Percentiles rank a stretch among this genome's conserved stretches.
phyloP scores from a whole-genome alignment of 2,888 invertebrate genomes.

The Pantelozetes paolii region DNA sequence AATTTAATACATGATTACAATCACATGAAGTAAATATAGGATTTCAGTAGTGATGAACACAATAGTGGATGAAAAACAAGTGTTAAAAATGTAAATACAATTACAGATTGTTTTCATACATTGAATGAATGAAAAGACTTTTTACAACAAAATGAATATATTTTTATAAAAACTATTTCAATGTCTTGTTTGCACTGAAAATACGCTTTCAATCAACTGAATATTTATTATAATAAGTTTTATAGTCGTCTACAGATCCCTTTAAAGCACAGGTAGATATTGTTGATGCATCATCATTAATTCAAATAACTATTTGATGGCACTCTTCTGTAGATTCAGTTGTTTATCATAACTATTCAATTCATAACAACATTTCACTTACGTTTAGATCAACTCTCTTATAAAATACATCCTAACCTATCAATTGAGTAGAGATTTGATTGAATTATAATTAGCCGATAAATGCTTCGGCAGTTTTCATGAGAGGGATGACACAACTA shows the following conservation, averaged over 20 bases:
- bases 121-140: neutral
- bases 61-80: no score
- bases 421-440: neutral
- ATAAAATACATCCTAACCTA: neutral
- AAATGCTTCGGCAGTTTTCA: neutral
- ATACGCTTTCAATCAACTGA: neutral
- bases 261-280: neutral
- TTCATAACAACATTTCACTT: neutral
- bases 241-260: neutral
- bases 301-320: constrained; percentile 13
- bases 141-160: neutral
- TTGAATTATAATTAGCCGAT: neutral
- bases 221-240: neutral
- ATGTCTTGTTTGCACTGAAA: neutral
- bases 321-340: neutral
- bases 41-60: no score
- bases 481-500: neutral
- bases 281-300: constrained; percentile 31
- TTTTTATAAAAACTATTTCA: neutral
- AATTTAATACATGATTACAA: no score
- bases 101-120: neutral
- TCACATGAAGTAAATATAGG: no score
- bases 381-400: neutral
- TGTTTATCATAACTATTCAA: constrained; percentile 13
- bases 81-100: neutral